A percentile compares a stretch with the other conserved stretches of the same genome.
Conservation (phyloP, 2,113 vertebrate species). For the Mola mola region DNA sequence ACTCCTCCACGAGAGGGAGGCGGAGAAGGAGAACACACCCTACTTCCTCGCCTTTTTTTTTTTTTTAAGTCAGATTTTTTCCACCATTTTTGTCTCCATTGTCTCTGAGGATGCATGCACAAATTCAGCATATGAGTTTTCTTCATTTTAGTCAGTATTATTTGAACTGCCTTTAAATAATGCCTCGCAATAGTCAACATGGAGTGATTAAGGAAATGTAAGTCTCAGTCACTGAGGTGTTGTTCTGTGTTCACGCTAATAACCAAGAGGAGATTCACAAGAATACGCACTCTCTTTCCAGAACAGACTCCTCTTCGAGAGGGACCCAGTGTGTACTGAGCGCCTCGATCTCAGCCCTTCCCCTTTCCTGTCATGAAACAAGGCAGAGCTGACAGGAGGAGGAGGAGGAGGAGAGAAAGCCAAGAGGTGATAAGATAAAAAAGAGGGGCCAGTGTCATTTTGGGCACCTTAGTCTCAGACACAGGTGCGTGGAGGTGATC, state of each 20-base stretch:
- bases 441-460: constrained; percentile 45
- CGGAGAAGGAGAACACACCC: constrained; percentile 36
- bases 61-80: background rate
- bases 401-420: constrained; percentile 53
- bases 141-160: constrained; percentile 51
- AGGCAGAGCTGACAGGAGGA: constrained; percentile 65
- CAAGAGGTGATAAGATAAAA: constrained; percentile 63
- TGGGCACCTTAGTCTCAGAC: constrained; percentile 53
- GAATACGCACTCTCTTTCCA: constrained; percentile 36
- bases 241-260: constrained; percentile 44
- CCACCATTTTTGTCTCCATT: constrained; percentile 37
- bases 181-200: constrained; percentile 64
- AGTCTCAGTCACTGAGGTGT: constrained; percentile 55
- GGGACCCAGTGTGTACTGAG: constrained; percentile 44
- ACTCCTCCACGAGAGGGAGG: constrained; percentile 29
- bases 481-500: constrained; percentile 29
- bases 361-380: constrained; percentile 56
- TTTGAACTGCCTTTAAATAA: constrained; percentile 65
- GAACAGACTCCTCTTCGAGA: constrained; percentile 41
- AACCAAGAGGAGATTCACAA: constrained; percentile 41
- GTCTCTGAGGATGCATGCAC: constrained; percentile 76
- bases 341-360: constrained; percentile 32
- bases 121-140: constrained; percentile 74
- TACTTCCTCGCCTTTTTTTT: constrained; percentile 25
- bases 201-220: constrained; percentile 51